A percentile compares a stretch with the other conserved stretches of the same genome.
Conservation (phyloP, 2,113 vertebrate genomes). For the Ciconia maguari region DNA sequence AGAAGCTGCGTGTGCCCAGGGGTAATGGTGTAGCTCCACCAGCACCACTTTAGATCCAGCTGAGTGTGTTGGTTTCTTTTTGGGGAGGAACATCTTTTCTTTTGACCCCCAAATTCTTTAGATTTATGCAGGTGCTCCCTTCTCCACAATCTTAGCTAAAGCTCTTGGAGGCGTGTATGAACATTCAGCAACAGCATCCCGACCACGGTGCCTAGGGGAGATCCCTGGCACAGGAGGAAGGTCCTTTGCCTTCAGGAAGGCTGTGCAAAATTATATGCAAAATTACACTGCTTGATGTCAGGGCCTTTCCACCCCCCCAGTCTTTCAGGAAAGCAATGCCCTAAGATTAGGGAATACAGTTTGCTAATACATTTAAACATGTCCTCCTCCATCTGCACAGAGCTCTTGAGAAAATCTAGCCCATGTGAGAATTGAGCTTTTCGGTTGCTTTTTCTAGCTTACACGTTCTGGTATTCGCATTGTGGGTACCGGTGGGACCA, state of each 20-base stretch:
- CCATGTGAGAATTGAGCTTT: not conserved
- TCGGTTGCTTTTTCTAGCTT: not conserved
- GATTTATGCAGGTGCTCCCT: not conserved
- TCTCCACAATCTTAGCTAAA: not conserved
- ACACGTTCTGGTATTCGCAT: accelerated
- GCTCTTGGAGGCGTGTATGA: not conserved
- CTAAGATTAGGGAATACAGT: not conserved
- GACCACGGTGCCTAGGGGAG: not conserved
- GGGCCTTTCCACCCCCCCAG: not conserved
- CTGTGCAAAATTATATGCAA: not conserved
- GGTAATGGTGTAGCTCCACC: not conserved
- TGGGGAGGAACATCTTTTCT: not conserved
- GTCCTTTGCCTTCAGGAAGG: not conserved
- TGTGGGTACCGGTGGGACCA: accelerated
- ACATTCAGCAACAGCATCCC: not conserved
- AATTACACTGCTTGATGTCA: not conserved
- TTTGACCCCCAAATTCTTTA: not conserved
- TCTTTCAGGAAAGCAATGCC: not conserved
- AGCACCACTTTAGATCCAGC: not conserved
- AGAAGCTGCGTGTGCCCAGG: not conserved
- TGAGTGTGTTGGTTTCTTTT: not conserved
- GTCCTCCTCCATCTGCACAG: not conserved
- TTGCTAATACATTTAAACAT: not conserved
- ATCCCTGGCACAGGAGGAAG: not conserved
- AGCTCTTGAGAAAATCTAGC: not conserved